Evolutionary conservation across 2,797 vertebrate species (phyloP), one percentile per base, ranked within the genome.

Genomic region (Eidolon dupreanum): DNA sequence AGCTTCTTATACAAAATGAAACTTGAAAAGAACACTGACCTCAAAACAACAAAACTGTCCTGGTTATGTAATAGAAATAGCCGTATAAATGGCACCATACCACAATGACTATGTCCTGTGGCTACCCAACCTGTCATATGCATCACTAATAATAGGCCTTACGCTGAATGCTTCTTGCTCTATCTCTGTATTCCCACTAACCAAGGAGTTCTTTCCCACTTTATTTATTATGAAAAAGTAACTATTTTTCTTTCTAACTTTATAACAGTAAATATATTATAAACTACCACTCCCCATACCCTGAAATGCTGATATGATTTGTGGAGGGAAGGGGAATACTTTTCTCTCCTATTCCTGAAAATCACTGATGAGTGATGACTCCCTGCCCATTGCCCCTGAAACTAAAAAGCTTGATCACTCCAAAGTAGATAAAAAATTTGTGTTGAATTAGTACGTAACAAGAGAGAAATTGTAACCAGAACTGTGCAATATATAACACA

Each of bases 271-370:
- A 92, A 71, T 92, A 66, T 36, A 88, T 95, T 70, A 88, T 63
- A 93, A 93, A 63, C 31, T 59, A 22, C 53, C 63, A 92, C 46
- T 61, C 20, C 31, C 38, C 26, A 49, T 16, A 88, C 33, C 36
- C 22, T 36, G 61, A 19, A 92, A 59, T 65, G 33, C 77, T 88
- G 53, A 49, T 77, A 57, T 41, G 70, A 92, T 31, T 82, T 93
- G 55, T 73, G 43, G 43, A 53, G 12, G 43, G 49, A 41, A 36
- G 17, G 11, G 59, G 36, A 96, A 70, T 70, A 55, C 61, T n/a
- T 65, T 75, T 94, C 61, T 90, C 31, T 83, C 38, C 53, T 65
- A n/a, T 70, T 63, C 24, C 59, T 96, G 49, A 94, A 88, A 88
- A 71, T 96, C 61, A 78, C n/a, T 36, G 75, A 66, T 51, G 41